Percentiles rank a stretch among this genome's conserved stretches.
Conservation (phyloP, 2,888 invertebrate genomes). For the Lithophane leautieri region DNA sequence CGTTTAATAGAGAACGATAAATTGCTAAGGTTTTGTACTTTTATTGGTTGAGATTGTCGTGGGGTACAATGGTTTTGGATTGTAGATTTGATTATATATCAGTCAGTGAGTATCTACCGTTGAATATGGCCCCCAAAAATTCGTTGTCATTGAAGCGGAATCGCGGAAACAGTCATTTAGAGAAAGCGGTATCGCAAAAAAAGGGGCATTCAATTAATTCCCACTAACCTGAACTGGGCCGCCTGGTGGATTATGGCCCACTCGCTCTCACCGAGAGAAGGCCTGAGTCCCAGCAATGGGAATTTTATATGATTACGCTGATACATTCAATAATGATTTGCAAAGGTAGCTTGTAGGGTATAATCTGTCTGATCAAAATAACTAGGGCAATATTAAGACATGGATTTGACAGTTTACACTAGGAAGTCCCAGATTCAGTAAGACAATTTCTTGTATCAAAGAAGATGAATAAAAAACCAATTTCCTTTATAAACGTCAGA, state of each 20-base stretch:
- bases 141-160: too few species aligned
- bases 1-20: slow-evolving; percentile 39
- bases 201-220: neutral
- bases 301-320: too few species aligned
- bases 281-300: neutral
- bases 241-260: neutral
- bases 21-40: neutral
- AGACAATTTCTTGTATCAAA: slow-evolving; percentile 1
- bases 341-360: too few species aligned
- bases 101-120: neutral
- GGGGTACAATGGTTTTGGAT: neutral
- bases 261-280: neutral
- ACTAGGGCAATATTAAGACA: neutral
- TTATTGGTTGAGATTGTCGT: slow-evolving; percentile 6
- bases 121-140: too few species aligned
- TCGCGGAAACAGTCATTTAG: too few species aligned
- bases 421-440: neutral
- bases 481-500: slow-evolving; percentile 15
- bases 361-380: neutral
- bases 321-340: too few species aligned
- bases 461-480: slow-evolving; percentile 2
- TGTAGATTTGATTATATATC: neutral
- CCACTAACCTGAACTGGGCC: neutral
- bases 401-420: neutral
- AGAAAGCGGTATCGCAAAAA: too few species aligned